Evolutionary conservation across 92 coral and sea anemone species (phyloP).

Genomic region (Heliopora coerulea): DNA sequence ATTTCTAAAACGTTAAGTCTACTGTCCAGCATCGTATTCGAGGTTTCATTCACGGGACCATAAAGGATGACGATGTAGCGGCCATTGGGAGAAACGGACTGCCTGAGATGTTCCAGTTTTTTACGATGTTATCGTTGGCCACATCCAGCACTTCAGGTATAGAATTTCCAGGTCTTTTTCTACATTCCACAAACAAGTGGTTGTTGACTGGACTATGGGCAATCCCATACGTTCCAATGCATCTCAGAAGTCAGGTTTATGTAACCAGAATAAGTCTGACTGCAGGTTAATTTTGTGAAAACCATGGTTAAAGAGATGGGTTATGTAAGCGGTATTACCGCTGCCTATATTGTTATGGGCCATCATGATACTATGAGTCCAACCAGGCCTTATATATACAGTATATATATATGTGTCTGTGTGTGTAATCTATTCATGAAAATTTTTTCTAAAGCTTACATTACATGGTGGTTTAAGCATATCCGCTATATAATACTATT

Average conservation of each 20-base stretch:
- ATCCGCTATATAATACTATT: no score
- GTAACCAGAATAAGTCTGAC: slow-evolving; percentile 40
- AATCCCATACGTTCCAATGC: slow-evolving; percentile 51
- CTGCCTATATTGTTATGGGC: slow-evolving; percentile 42
- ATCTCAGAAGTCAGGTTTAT: slow-evolving; percentile 38
- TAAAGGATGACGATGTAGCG: slow-evolving; percentile 44
- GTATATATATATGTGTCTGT: no score
- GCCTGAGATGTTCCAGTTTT: slow-evolving; percentile 41
- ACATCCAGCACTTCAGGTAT: slow-evolving; percentile 15
- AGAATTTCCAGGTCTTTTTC: neutral
- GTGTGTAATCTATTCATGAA: no score
- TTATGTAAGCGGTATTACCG: slow-evolving; percentile 50
- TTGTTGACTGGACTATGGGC: slow-evolving; percentile 52
- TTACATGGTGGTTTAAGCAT: no score
- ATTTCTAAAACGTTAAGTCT: slow-evolving; percentile 36
- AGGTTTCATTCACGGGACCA: slow-evolving; percentile 36
- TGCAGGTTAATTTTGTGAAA: slow-evolving; percentile 45
- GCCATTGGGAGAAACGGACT: slow-evolving; percentile 54
- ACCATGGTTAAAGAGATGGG: slow-evolving; percentile 55
- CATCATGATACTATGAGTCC: slow-evolving; percentile 52
- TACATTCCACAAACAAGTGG: slow-evolving; percentile 46
- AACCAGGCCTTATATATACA: no score
- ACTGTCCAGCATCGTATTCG: slow-evolving; percentile 42
- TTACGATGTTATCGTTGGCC: slow-evolving; percentile 2
- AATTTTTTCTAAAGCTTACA: no score